Evolutionary conservation across 2,888 invertebrate genomes (phyloP).

Genomic region (Diabrotica balteata): DNA sequence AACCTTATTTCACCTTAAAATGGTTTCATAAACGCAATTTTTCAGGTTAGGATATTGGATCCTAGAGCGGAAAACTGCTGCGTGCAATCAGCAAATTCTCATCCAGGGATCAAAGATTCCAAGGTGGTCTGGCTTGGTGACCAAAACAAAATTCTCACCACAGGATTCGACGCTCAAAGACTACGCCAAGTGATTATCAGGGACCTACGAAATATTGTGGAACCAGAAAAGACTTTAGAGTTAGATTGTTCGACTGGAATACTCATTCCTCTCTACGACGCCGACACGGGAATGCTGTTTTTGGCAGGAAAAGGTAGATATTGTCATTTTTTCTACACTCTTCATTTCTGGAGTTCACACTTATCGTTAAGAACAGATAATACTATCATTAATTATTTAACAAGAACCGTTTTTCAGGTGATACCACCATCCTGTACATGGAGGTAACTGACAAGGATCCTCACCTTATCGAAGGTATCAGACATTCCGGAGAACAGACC

Average conservation of each 20-base stretch:
- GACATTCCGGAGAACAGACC: constrained; percentile 92
- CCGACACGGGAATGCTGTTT: constrained; percentile 95
- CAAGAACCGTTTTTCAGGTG: constrained; percentile 60
- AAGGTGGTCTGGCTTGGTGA: constrained; percentile 91
- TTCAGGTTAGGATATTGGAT: constrained; percentile 78
- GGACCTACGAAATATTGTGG: constrained; percentile 81
- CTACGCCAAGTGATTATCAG: constrained; percentile 88
- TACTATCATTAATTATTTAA: too few relatives aligned
- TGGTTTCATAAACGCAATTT: neutral
- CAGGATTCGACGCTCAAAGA: constrained; percentile 88
- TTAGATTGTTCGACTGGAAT: constrained; percentile 89
- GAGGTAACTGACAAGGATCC: constrained; percentile 91
- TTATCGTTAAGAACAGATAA: too few relatives aligned
- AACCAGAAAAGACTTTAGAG: constrained; percentile 79
- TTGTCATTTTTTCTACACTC: too few relatives aligned
- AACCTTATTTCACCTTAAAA: neutral
- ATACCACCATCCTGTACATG: constrained; percentile 88
- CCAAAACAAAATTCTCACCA: constrained; percentile 82
- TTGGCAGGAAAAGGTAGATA: constrained; percentile 81
- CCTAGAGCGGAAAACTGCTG: constrained; percentile 73
- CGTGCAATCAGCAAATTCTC: constrained; percentile 74
- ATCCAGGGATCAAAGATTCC: constrained; percentile 91
- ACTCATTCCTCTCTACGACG: constrained; percentile 90
- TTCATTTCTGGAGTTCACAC: too few relatives aligned
- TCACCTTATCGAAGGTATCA: constrained; percentile 84